Evolutionary conservation across 2,888 invertebrate species (phyloP).

Genomic region (Euphydryas editha): DNA sequence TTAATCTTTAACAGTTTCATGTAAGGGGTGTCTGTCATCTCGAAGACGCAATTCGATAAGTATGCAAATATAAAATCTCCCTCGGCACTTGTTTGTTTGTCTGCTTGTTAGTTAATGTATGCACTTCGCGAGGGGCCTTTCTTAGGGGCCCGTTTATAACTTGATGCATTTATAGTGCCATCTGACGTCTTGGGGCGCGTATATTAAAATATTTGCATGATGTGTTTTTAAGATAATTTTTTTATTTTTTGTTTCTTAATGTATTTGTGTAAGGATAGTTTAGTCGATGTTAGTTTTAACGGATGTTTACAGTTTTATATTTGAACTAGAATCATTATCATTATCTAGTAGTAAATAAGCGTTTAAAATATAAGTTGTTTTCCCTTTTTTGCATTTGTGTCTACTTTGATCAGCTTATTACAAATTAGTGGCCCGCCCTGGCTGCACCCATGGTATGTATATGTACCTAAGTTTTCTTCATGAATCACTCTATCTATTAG

Average conservation of each 20-base stretch:
- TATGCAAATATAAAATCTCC: constrained; percentile 48
- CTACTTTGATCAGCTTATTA: no score
- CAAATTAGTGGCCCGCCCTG: no score
- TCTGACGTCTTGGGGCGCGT: constrained; percentile 8
- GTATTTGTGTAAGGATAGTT: not conserved
- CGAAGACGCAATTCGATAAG: constrained; percentile 46
- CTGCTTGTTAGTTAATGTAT: constrained; percentile 34
- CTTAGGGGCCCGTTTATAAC: constrained; percentile 23
- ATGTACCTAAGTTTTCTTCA: no score
- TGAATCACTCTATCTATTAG: no score
- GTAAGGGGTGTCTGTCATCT: constrained; percentile 8
- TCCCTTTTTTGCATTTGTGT: no score
- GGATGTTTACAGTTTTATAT: no score
- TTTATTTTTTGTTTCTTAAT: not conserved
- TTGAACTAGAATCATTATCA: no score
- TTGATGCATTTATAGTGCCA: constrained; percentile 30
- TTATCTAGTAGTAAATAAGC: no score
- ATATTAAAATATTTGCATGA: constrained; percentile 20
- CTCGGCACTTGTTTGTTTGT: constrained; percentile 39
- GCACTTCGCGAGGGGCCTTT: constrained; percentile 18
- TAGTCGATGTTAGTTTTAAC: not conserved
- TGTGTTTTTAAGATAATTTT: constrained; percentile 5
- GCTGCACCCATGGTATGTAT: no score
- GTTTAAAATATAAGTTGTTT: no score
- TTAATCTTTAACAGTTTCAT: constrained; percentile 1